phyloP scores from a whole-genome alignment of 2,888 invertebrate species.

The Auanema sp. region DNA sequence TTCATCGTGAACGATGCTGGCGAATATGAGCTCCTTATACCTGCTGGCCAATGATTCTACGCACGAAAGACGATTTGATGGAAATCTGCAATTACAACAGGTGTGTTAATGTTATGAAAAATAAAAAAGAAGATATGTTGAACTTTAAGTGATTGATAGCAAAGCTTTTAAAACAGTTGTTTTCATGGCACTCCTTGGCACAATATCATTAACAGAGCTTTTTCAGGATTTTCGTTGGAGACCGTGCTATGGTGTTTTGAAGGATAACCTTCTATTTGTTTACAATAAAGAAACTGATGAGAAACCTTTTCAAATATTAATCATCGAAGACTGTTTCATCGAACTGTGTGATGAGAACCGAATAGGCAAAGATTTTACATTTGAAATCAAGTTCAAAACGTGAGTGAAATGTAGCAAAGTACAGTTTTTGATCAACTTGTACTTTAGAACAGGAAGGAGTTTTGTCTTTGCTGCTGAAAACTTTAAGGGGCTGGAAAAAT shows the following conservation, averaged over 20 bases:
- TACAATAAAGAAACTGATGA: slow-evolving; percentile 48
- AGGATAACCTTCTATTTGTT: slow-evolving; percentile 59
- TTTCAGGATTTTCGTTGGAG: slow-evolving; percentile 61
- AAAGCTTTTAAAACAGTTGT: background rate
- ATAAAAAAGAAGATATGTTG: background rate
- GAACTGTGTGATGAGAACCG: slow-evolving; percentile 62
- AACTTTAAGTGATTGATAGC: background rate
- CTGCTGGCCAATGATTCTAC: slow-evolving; percentile 39
- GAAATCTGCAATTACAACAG: slow-evolving; percentile 45
- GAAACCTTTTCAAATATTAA: slow-evolving; percentile 54
- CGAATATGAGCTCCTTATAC: slow-evolving; percentile 43
- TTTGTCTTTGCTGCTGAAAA: slow-evolving; percentile 54
- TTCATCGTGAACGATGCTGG: slow-evolving; percentile 33
- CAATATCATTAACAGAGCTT: background rate
- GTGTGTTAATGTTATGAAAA: slow-evolving; percentile 21
- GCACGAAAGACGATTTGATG: slow-evolving; percentile 40
- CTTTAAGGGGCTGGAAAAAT: slow-evolving; percentile 55
- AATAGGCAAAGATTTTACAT: slow-evolving; percentile 59
- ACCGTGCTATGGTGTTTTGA: slow-evolving; percentile 51
- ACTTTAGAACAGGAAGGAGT: slow-evolving; percentile 46
- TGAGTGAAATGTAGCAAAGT: slow-evolving; percentile 24
- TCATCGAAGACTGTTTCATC: slow-evolving; percentile 62
- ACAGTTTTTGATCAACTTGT: background rate
- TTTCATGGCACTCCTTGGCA: background rate
- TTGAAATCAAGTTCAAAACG: slow-evolving; percentile 61